Base-by-base conservation (phyloP, 1,140 invertebrate species). In the Aphelenchoides besseyi region DNA sequence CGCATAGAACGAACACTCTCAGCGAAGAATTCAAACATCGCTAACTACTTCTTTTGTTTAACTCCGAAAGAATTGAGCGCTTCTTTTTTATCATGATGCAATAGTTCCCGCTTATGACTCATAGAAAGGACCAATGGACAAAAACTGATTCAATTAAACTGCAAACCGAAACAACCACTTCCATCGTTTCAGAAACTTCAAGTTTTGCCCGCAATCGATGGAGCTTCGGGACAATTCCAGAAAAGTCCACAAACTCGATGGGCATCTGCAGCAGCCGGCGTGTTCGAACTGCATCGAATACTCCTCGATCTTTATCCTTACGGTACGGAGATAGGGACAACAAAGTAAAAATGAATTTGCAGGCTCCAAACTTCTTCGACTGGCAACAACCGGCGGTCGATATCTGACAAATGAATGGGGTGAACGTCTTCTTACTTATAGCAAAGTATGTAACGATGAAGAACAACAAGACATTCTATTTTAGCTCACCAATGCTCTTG, bases 231-330 rank as follows among this genome's bases (percentile, higher is more conserved):
- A 12, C 41, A 23, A 12, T 48, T 48, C 41, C 12, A 48, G 41
- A 48, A 48, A 12, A 48, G 12, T 12, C 41, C 41, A 23, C 41
- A 48, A 48, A 48, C 41, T 16, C 41, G 32, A 66, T 66, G 63
- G 63, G 16, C 63, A n/a, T 29, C 16, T 3, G 63, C 63, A 18
- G 30, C 36, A 1, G 16, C 16, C 28, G 16, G 32, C 2, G 63
- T 66, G 12, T n/a, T 66, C 32, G 63, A 66, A 35, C 36, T 66
- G 12, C 63, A 66, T 16, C 63, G 63, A 3, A 33, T 66, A n/a
- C 63, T 66, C 16, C 23, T 33, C 16, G 63, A 66, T 33, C 16
- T 66, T 53, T 66, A 41, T 53, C 63, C 63, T 12, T 26, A 66
- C 3, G 30, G 32, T 48, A 16, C 23, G n/a, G n/a, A n/a, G n/a